A percentile compares a stretch with the other conserved stretches of the same genome.
Conservation (phyloP, 1,140 invertebrate species). For the Cotesia glomerata region DNA sequence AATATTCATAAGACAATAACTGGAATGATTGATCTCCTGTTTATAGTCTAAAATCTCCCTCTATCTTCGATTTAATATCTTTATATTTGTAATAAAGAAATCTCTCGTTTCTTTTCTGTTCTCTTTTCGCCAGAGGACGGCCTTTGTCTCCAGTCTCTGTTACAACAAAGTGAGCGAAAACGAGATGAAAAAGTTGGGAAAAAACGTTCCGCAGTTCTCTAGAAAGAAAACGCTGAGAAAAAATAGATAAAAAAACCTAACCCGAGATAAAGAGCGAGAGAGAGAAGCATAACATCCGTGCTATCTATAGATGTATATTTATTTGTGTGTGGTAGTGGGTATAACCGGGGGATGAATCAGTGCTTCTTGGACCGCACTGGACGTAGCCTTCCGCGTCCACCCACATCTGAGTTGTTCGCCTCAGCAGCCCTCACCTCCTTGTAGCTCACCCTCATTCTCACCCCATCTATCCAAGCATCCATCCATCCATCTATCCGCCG, state of each 20-base stretch:
- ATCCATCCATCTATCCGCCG: constrained; percentile 15
- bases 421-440: constrained; percentile 12
- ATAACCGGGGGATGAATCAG: constrained; percentile 62
- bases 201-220: not conserved
- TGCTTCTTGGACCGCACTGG: constrained; percentile 59
- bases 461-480: constrained; percentile 7
- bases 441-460: constrained; percentile 1
- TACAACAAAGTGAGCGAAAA: constrained; percentile 26
- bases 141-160: too few species aligned
- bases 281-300: not conserved
- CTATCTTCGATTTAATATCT: too few species aligned
- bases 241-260: too few species aligned
- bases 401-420: constrained; percentile 19
- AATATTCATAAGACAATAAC: too few species aligned
- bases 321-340: constrained; percentile 27
- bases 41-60: too few species aligned
- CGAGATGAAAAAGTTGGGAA: constrained; percentile 15
- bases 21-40: too few species aligned
- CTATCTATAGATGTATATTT: not conserved
- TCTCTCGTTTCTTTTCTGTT: too few species aligned
- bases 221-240: too few species aligned
- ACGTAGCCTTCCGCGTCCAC: constrained; percentile 42
- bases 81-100: too few species aligned
- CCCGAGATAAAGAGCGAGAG: not conserved
- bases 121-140: too few species aligned